Conservation (phyloP, 2,797 vertebrate genomes). For the Miichthys miiuy region DNA sequence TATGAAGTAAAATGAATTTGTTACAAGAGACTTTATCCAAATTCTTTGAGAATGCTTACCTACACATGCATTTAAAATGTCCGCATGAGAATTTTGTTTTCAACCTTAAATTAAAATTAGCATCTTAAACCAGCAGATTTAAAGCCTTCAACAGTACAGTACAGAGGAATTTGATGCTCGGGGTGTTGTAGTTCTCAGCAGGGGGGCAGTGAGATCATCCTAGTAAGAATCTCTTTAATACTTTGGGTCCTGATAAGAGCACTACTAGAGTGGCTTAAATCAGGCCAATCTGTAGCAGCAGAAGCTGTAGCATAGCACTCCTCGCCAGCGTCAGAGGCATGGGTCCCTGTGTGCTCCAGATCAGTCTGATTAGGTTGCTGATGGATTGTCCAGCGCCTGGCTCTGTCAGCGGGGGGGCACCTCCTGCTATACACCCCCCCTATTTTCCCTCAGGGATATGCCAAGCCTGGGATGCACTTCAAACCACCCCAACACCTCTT, state of each 20-base stretch:
- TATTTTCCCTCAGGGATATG: conserved; percentile 45
- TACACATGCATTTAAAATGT: conserved; percentile 23
- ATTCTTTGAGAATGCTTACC: background rate
- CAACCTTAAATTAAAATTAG: conserved; percentile 30
- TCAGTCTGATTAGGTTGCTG: conserved; percentile 83
- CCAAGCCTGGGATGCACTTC: conserved; percentile 60
- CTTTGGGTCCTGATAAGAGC: conserved; percentile 73
- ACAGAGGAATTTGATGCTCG: conserved; percentile 50
- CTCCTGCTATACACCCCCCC: conserved; percentile 26
- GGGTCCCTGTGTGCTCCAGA: conserved; percentile 69
- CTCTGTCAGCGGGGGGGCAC: conserved; percentile 72
- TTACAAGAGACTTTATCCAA: background rate
- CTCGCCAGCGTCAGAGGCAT: conserved; percentile 46
- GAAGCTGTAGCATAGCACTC: conserved; percentile 60
- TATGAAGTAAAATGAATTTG: conserved; percentile 25
- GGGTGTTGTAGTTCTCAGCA: conserved; percentile 64
- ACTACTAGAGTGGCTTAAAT: conserved; percentile 74
- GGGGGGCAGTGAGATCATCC: conserved; percentile 72
- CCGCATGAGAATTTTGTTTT: conserved; percentile 23
- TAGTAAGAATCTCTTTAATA: conserved; percentile 75
- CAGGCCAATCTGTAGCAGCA: conserved; percentile 72
- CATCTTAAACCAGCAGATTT: conserved; percentile 22
- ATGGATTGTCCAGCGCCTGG: conserved; percentile 76
- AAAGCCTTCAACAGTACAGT: conserved; percentile 49
- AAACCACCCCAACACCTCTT: conserved; percentile 42